A percentile compares a stretch with the other conserved stretches of the same genome.
These are phyloP conservation scores for Morone chrysops DNA, from an alignment of 2,113 vertebrate genomes.

Conservation along the genomic window DNA sequence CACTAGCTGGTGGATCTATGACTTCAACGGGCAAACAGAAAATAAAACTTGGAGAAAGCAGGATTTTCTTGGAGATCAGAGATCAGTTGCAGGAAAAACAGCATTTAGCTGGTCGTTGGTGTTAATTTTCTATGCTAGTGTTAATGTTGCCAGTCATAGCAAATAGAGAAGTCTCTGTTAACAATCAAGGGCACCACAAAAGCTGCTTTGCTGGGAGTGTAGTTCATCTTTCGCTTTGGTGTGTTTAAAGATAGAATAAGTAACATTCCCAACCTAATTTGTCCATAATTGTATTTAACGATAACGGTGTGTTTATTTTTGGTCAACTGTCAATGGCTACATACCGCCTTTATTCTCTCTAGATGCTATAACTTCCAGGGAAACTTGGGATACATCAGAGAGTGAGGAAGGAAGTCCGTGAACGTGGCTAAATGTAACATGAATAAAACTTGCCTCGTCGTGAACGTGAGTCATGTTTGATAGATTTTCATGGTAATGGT, in stretches of 20 bases:
- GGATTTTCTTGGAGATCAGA: background rate
- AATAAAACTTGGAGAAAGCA: background rate
- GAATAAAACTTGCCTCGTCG: too few relatives aligned
- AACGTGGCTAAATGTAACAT: too few relatives aligned
- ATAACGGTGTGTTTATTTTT: too few relatives aligned
- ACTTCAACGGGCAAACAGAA: conserved; percentile 13
- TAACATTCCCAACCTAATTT: too few relatives aligned
- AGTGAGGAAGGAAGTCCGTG: too few relatives aligned
- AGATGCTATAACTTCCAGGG: too few relatives aligned
- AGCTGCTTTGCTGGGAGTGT: background rate
- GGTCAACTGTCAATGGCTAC: too few relatives aligned
- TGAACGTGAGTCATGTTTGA: too few relatives aligned
- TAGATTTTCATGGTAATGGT: too few relatives aligned
- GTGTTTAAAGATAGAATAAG: background rate
- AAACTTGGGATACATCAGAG: too few relatives aligned
- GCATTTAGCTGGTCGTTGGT: conserved; percentile 1
- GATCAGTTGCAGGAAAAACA: conserved; percentile 10
- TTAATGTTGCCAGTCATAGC: conserved; percentile 39
- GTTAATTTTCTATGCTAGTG: conserved; percentile 27
- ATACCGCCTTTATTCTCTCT: too few relatives aligned
- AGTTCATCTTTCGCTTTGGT: background rate
- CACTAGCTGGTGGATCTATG: background rate
- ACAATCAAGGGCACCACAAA: conserved; percentile 12
- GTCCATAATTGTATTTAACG: too few relatives aligned
- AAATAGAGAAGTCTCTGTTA: conserved; percentile 39